Evolutionary conservation across 2,113 vertebrate species (phyloP), one percentile per base, ranked within the genome.

Genomic region (Pimephales promelas): DNA sequence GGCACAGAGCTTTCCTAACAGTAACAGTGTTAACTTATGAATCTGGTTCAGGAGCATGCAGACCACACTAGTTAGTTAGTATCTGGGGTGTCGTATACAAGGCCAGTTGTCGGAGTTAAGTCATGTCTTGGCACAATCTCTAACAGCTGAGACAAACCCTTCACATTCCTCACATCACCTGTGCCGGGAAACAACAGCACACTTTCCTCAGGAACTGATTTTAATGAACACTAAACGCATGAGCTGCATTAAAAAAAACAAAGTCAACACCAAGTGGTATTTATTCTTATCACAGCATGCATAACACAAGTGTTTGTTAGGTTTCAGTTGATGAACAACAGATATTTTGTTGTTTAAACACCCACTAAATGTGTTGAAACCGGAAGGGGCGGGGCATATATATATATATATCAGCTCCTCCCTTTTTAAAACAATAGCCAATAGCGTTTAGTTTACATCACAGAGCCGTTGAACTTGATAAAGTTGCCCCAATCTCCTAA

Each of bases 121-220:
- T 74, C 73, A 62, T 49, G 84, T 75, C 82, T 10, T 13, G 87
- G 71, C 85, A 45, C 43, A 82, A 57, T 82, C 89, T 91, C 84
- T n/a, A 83, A 91, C 93, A 94, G 93, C 93, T 94, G 93, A 86
- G 84, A 86, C 91, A 92, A 89, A 89, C 84, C 66, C 73, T 87
- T 89, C 89, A 81, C 93, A 94, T 93, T 94, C 92, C 92, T 90
- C 90, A 86, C 87, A 86, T 92, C 93, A 93, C 91, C 93, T 94
- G 93, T 90, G 88, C 20, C 86, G 81, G 84, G 62, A 66, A 56
- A 66, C n/a, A 75, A 43, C 20, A 28, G 26, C 20, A 75, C 20
- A 54, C 47, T 54, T 20, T 52, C 47, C 26, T 20, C 47, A 13
- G 26, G 28, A 28, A 28, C 28, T 28, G 28, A 28, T 28, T 28